These are phyloP conservation scores for Zaprionus camerounensis DNA, from an alignment of 1,140 invertebrate species.

Conservation along the genomic window DNA sequence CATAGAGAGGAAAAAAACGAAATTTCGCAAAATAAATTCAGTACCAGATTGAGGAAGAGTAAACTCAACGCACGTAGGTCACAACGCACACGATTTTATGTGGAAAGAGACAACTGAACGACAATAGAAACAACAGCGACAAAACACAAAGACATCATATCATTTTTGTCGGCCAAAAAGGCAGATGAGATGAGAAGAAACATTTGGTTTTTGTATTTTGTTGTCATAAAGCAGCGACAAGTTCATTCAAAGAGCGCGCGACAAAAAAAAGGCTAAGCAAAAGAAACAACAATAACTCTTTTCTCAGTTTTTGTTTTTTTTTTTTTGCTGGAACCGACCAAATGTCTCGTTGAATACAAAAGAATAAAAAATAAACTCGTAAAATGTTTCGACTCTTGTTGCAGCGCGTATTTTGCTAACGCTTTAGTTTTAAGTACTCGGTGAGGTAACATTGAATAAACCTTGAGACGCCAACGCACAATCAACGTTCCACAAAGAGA, in stretches of 20 bases:
- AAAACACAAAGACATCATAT: conserved; percentile 6
- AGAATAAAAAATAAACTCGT: conserved; percentile 28
- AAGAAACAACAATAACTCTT: conserved; percentile 5
- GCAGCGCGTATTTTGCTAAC: conserved; percentile 26
- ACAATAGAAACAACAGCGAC: conserved; percentile 10
- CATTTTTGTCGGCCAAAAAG: conserved; percentile 11
- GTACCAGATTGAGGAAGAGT: conserved; percentile 26
- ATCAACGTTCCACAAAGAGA: conserved; percentile 15
- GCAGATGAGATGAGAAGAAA: conserved; percentile 19
- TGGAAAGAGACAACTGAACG: conserved; percentile 39
- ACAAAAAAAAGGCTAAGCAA: conserved; percentile 15
- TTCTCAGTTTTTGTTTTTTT: conserved; percentile 6
- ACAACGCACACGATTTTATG: conserved; percentile 61
- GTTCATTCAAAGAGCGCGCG: conserved; percentile 26
- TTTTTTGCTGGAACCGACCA: conserved; percentile 11
- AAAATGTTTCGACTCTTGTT: conserved; percentile 22
- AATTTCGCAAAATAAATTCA: conserved; percentile 19
- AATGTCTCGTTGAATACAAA: conserved; percentile 30
- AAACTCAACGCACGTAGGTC: conserved; percentile 63
- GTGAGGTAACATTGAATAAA: conserved; percentile 35
- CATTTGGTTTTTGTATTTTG: conserved; percentile 23
- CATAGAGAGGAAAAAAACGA: not conserved
- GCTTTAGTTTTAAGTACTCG: conserved; percentile 22
- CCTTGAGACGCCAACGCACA: conserved; percentile 45
- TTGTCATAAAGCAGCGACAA: conserved; percentile 23